phyloP scores from a whole-genome alignment of 1,140 invertebrate species.

The Hylaeus anthracinus region DNA sequence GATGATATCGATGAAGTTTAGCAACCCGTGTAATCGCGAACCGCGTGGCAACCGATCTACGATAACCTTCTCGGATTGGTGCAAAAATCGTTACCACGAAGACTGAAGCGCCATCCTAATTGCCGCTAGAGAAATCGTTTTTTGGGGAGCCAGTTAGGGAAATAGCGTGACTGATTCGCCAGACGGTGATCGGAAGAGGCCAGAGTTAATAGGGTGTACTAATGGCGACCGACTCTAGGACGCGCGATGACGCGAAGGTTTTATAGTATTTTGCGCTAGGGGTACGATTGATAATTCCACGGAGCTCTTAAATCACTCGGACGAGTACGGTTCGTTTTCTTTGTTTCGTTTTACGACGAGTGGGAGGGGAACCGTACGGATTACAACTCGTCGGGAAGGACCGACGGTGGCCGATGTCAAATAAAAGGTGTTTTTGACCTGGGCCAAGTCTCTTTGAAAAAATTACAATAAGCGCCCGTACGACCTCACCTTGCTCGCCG shows the following conservation, averaged over 20 bases:
- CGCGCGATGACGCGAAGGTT: constrained; percentile 18
- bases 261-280: not conserved
- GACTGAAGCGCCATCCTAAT: no score
- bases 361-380: not conserved
- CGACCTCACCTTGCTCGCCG: not conserved
- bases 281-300: constrained; percentile 31
- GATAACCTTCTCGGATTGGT: no score
- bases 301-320: constrained; percentile 27
- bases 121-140: not conserved
- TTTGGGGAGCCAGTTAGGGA: not conserved
- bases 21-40: no score
- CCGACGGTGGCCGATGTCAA: not conserved
- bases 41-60: no score
- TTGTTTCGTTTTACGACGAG: constrained; percentile 4
- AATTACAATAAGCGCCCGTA: not conserved
- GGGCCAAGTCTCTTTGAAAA: constrained; percentile 15
- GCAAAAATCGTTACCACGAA: not conserved
- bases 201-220: constrained; percentile 22
- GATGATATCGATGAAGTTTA: no score
- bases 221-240: not conserved
- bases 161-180: not conserved
- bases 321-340: not conserved
- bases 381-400: constrained; percentile 23
- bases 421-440: constrained; percentile 33
- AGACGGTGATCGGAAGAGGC: not conserved